Percentiles rank a stretch among this genome's conserved stretches.
Evolutionary conservation across 2,888 invertebrate species (phyloP).

Genomic region (Nineta flava): DNA sequence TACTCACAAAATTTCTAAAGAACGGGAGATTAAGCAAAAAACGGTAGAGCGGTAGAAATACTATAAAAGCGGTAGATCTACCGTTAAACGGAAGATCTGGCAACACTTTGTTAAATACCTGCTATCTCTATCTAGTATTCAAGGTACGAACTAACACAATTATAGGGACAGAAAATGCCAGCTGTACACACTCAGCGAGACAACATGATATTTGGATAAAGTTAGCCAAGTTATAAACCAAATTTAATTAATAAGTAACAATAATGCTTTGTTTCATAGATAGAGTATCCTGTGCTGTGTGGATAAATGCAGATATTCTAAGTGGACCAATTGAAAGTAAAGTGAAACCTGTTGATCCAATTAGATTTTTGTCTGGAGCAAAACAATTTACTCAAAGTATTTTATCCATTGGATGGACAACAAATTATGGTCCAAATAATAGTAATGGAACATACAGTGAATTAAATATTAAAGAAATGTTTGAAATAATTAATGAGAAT

Average conservation of each 20-base stretch:
- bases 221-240: constrained; percentile 19
- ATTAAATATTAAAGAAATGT: constrained; percentile 52
- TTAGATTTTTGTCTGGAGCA: constrained; percentile 42
- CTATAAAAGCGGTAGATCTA: too few relatives aligned
- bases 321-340: constrained; percentile 51
- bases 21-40: too few relatives aligned
- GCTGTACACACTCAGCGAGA: too few relatives aligned
- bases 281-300: constrained; percentile 57
- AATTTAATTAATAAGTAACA: too few relatives aligned
- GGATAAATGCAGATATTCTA: constrained; percentile 80
- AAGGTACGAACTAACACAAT: too few relatives aligned
- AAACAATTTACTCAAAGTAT: constrained; percentile 43
- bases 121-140: too few relatives aligned
- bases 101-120: too few relatives aligned
- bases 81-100: too few relatives aligned
- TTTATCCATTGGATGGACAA: constrained; percentile 78
- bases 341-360: constrained; percentile 43
- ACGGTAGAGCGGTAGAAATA: too few relatives aligned
- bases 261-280: constrained; percentile 27
- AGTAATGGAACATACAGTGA: constrained; percentile 41
- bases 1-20: too few relatives aligned
- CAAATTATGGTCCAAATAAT: constrained; percentile 37
- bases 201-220: too few relatives aligned
- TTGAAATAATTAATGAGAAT: constrained; percentile 35
- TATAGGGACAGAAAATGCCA: too few relatives aligned